Evolutionary conservation across 2,797 vertebrate genomes (phyloP), one percentile per base, ranked within the genome.

Genomic region (Melanotaenia nigrans): DNA sequence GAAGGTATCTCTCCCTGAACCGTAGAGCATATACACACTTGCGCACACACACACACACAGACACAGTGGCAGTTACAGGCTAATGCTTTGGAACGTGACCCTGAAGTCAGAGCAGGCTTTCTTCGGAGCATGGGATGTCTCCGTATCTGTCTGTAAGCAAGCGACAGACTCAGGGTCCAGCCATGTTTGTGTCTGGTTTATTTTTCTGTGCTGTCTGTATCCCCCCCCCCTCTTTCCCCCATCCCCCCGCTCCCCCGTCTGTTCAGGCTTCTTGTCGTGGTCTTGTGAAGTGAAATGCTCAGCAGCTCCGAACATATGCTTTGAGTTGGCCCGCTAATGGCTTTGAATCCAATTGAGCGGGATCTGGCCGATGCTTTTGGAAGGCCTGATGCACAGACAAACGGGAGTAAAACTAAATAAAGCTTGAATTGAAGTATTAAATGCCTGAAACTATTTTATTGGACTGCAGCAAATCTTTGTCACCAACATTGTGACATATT

Each of bases 271-370:
- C 67, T 75, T 77, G 1, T 64, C 24, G 28, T 85, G 49, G 24
- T 85, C 80, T 84, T 45, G 67, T 86, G 86, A 87, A 92, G 82
- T 77, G 78, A 87, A 92, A 91, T 77, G 80, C 88, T 90, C 84
- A 81, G 85, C 88, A 92, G 86, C 90, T 90, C 70, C 82, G 85
- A 92, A 84, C 90, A 89, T 86, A 86, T 93, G 92, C 88, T 92
- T 92, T 67, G 55, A 89, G 90, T 93, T 90, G 87, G 84, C 81
- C 84, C 84, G 40, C 79, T 91, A 91, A 91, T 92, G 82, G 78
- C 85, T 77, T 87, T 64, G 74, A 87, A 84, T 88, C 82, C 82
- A 91, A 90, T 89, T 87, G 79, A 88, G 82, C 62, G 71, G 81
- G 86, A 87, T 87, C 77, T 76, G 76, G 78, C 77, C 78, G 83